A percentile compares a stretch with the other conserved stretches of the same genome.
phyloP scores from a whole-genome alignment of 2,888 invertebrate genomes.

The Selenia dentaria region DNA sequence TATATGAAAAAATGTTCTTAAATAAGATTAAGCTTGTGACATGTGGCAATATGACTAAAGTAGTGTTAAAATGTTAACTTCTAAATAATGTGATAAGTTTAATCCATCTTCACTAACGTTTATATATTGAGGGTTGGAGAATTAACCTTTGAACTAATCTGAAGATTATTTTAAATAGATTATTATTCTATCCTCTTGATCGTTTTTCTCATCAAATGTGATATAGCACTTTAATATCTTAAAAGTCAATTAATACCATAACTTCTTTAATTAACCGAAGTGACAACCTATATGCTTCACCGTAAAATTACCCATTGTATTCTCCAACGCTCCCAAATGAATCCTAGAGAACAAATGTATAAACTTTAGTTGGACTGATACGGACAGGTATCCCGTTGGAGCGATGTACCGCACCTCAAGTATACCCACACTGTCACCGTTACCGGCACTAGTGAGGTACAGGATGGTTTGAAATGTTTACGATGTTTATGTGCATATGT shows the following conservation, averaged over 20 bases:
- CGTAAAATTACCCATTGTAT: not conserved
- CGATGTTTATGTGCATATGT: conserved; percentile 56
- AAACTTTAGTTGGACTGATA: conserved; percentile 57
- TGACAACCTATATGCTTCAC: no score
- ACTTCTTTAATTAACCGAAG: no score
- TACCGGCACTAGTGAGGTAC: conserved; percentile 90
- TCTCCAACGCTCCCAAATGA: conserved; percentile 6
- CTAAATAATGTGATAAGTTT: no score
- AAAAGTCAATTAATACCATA: no score
- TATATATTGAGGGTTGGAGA: not conserved
- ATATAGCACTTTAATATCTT: no score
- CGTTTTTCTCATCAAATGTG: no score
- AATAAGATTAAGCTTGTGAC: no score
- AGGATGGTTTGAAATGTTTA: conserved; percentile 62
- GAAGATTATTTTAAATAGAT: no score
- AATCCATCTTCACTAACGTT: not conserved
- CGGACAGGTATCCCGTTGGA: conserved; percentile 85
- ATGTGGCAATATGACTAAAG: no score
- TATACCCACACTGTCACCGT: conserved; percentile 93
- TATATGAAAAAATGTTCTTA: no score
- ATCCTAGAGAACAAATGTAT: conserved; percentile 29
- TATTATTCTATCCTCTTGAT: no score
- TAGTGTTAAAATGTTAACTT: no score
- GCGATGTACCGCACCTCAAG: conserved; percentile 95
- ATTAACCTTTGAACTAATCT: not conserved